Evolutionary conservation across 2,113 vertebrate genomes (phyloP), one percentile per base, ranked within the genome.

Genomic region (Pristiophorus japonicus): DNA sequence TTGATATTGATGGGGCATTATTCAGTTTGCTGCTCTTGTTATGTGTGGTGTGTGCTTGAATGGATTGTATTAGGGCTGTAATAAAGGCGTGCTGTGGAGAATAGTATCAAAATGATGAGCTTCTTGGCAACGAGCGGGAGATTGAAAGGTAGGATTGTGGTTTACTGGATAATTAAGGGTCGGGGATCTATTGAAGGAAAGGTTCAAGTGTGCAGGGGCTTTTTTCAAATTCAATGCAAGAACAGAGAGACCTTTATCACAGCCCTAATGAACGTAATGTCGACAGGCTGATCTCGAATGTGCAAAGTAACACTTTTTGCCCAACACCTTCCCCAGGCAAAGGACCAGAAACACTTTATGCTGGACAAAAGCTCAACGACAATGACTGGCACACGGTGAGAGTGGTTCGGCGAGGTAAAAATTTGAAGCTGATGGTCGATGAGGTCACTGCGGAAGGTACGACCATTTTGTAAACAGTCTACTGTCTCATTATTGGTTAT

Each of bases 361-460:
- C 99, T 18, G 99, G 99, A 95, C 98, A 99, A 97, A 99, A 99
- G 95, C 98, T 99, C 96, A 99, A 99, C 93, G 98, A 99, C 97
- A 99, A 99, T 0, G 98, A 99, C 38, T 99, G 99, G 99, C 99
- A 99, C 97, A 98, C 99, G 0, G 99, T 99, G 1, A 97, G 98
- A 18, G 99, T 99, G 84, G 97, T 99, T 73, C 98, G 99, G 0
- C 98, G 99, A 51, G 99, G 99, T 97, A 99, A 99, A 97, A 98
- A 97, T 97, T 97, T 99, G 96, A 99, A 98, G 96, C 97, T 99
- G 88, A 98, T 97, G 0, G 99, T 99, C 97, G 99, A 99, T 92
- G 98, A 99, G 51, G 99, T 99, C 95, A 98, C 99, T 70, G 98
- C 99, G 0, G 99, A 99, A 98, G 99, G 99, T 99, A 94, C 24